Evolutionary conservation across 2,888 invertebrate genomes (phyloP).

Genomic region (Ectropis crepuscularia): DNA sequence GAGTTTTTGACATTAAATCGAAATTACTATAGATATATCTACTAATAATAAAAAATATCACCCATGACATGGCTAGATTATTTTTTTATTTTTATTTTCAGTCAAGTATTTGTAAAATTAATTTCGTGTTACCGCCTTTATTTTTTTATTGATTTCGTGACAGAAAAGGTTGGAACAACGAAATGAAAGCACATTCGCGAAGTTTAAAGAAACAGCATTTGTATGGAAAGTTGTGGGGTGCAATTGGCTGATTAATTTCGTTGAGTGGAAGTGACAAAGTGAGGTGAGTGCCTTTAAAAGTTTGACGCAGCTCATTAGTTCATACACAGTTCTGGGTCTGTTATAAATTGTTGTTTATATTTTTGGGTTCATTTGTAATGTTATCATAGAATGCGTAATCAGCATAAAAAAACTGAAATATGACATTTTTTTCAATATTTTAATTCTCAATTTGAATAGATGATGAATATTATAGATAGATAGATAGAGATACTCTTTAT

Average conservation of each 20-base stretch:
- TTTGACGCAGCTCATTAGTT: constrained; percentile 11
- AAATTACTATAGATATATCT: too few relatives aligned
- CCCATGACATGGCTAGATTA: too few relatives aligned
- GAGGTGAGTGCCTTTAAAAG: constrained; percentile 11
- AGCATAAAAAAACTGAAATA: too few relatives aligned
- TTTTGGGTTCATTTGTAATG: not conserved
- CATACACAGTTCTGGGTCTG: not conserved
- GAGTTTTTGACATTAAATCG: too few relatives aligned
- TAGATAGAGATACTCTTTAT: too few relatives aligned
- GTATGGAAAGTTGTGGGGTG: constrained; percentile 50
- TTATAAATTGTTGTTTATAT: not conserved
- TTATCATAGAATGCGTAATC: too few relatives aligned
- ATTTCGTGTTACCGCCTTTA: not conserved
- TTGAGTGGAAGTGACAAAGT: constrained; percentile 32
- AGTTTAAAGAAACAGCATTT: constrained; percentile 63
- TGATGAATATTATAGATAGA: too few relatives aligned
- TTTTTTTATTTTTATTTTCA: too few relatives aligned
- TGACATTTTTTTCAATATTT: too few relatives aligned
- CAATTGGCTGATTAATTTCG: constrained; percentile 47
- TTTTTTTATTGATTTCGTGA: not conserved
- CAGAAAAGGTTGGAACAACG: constrained; percentile 60
- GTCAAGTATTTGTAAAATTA: too few relatives aligned
- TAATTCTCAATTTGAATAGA: too few relatives aligned
- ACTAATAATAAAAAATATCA: too few relatives aligned
- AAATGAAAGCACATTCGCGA: constrained; percentile 60